Evolutionary conservation across 1,140 invertebrate genomes (phyloP).

Genomic region (Lamellibrachia luymesi): DNA sequence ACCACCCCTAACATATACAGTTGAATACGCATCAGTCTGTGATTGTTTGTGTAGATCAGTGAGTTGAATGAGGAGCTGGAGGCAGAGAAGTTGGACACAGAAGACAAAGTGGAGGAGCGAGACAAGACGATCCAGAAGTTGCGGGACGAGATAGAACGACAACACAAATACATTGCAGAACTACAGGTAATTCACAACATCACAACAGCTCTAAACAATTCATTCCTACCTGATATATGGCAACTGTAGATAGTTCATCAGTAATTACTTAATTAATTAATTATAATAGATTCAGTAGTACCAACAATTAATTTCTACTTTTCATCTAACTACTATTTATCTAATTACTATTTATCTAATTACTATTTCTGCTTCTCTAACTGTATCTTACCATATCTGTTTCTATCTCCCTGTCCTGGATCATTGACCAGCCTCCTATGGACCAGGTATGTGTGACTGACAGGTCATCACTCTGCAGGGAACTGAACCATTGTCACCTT

Average conservation of each 20-base stretch:
- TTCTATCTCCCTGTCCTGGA: not conserved
- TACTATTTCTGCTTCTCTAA: not conserved
- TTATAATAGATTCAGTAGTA: too few species aligned
- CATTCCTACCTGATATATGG: not conserved
- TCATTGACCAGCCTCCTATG: not conserved
- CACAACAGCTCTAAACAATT: not conserved
- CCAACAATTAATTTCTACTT: not conserved
- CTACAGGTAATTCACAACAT: not conserved
- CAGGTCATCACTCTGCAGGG: not conserved
- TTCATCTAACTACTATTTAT: not conserved
- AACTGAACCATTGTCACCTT: not conserved
- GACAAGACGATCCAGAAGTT: constrained; percentile 39
- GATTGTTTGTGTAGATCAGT: constrained; percentile 40
- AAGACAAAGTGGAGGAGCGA: constrained; percentile 39
- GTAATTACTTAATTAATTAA: not conserved
- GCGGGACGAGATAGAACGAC: constrained; percentile 38
- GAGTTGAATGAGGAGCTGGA: constrained; percentile 39
- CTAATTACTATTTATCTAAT: not conserved
- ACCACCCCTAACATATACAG: not conserved
- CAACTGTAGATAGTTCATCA: not conserved
- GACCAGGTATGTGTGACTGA: not conserved
- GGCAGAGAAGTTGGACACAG: constrained; percentile 24
- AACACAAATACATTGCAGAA: constrained; percentile 29
- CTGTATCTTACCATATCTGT: not conserved
- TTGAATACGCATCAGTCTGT: constrained; percentile 33